Evolutionary conservation across 2,113 vertebrate species (phyloP).

Genomic region (Hippoglossus stenolepis): DNA sequence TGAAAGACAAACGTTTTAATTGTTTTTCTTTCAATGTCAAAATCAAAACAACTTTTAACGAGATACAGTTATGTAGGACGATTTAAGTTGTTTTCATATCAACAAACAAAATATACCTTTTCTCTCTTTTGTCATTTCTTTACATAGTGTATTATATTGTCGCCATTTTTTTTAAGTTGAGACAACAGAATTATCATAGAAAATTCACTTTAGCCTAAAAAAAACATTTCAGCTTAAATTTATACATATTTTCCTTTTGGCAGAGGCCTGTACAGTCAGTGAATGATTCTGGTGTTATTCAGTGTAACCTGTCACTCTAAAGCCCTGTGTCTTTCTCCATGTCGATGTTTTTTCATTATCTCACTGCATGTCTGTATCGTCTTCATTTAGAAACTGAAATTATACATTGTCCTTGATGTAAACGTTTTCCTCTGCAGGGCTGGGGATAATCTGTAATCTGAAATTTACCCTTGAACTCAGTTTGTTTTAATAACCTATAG

Average conservation of each 20-base stretch:
- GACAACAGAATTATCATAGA: constrained; percentile 9
- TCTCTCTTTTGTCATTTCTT: neutral
- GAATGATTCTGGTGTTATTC: constrained; percentile 37
- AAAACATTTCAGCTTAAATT: neutral
- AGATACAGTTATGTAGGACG: neutral
- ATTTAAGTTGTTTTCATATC: neutral
- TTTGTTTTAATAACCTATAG: constrained; percentile 34
- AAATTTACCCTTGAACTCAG: neutral
- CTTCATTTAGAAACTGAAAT: constrained; percentile 35
- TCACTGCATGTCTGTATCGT: constrained; percentile 55
- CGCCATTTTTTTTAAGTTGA: neutral
- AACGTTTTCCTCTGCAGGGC: constrained; percentile 38
- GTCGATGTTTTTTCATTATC: constrained; percentile 39
- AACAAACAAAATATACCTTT: neutral
- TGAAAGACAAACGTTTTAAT: neutral
- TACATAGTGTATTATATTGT: neutral
- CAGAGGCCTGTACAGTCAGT: constrained; percentile 31
- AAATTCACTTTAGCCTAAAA: constrained; percentile 1
- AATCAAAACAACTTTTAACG: neutral
- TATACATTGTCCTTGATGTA: constrained; percentile 27
- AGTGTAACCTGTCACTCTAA: constrained; percentile 39
- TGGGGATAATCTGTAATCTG: constrained; percentile 19
- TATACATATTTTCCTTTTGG: constrained; percentile 9
- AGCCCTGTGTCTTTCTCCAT: constrained; percentile 10
- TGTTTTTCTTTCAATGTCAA: constrained; percentile 13